These are phyloP conservation scores for Drosophila trapezifrons DNA, from an alignment of 1,140 invertebrate genomes.

Conservation along the genomic window DNA sequence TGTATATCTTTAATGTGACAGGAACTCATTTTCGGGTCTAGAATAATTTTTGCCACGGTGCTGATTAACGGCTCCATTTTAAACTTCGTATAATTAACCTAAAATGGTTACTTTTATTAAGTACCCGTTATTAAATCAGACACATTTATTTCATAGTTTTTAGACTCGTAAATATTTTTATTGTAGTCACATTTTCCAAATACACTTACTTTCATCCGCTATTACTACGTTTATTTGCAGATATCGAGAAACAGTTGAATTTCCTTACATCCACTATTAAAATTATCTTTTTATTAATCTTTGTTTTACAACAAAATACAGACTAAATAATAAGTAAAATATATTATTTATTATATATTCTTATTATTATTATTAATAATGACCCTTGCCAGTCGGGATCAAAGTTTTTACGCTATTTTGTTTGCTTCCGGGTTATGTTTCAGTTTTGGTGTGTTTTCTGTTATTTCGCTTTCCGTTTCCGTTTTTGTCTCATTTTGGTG, in stretches of 20 bases:
- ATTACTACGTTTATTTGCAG: too few relatives aligned
- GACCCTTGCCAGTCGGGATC: conserved; percentile 68
- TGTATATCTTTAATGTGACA: not conserved
- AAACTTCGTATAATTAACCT: not conserved
- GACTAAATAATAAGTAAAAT: conserved; percentile 83
- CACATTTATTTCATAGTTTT: not conserved
- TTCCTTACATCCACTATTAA: conserved; percentile 62
- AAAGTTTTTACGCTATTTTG: conserved; percentile 75
- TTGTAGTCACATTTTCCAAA: conserved; percentile 7
- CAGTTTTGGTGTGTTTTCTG: conserved; percentile 43
- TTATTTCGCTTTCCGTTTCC: conserved; percentile 22
- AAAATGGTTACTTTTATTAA: not conserved
- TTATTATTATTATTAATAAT: conserved; percentile 80
- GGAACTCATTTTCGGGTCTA: not conserved
- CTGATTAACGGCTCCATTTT: too few relatives aligned
- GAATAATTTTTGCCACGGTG: not conserved
- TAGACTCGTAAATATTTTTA: not conserved
- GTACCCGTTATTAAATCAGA: not conserved
- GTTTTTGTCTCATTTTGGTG: conserved; percentile 24
- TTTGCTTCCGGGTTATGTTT: conserved; percentile 46
- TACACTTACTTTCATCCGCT: not conserved
- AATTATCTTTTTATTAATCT: conserved; percentile 78
- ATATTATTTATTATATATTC: conserved; percentile 81
- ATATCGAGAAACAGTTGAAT: conserved; percentile 12
- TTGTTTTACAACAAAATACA: conserved; percentile 82